These are phyloP conservation scores for Esox masquinongy DNA, from an alignment of 2,797 vertebrate genomes.

Conservation along the genomic window DNA sequence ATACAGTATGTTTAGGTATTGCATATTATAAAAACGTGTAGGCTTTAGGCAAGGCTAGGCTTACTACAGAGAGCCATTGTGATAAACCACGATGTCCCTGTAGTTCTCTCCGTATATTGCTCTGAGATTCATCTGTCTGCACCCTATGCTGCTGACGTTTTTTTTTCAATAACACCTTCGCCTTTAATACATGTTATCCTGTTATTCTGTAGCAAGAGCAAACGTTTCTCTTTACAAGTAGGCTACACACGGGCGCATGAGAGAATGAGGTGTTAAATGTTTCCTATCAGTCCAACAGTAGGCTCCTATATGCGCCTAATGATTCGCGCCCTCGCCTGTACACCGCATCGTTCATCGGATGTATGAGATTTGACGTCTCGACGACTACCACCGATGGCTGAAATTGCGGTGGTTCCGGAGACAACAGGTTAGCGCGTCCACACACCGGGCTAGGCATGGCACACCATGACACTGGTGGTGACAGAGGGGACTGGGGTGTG, in stretches of 20 bases:
- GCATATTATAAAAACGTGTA: too few species aligned
- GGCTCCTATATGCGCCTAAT: conserved; percentile 27
- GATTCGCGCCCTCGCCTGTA: conserved; percentile 38
- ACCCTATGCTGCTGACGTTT: background rate
- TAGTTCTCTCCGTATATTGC: background rate
- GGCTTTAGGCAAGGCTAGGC: background rate
- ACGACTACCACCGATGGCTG: conserved; percentile 40
- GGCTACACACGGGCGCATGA: conserved; percentile 19
- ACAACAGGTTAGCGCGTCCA: conserved; percentile 69
- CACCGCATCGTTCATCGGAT: conserved; percentile 33
- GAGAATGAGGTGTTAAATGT: conserved; percentile 19
- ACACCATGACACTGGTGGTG: background rate
- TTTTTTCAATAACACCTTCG: background rate
- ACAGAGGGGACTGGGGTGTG: conserved; percentile 35
- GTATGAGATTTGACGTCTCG: conserved; percentile 17
- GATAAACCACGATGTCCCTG: background rate
- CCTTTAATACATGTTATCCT: background rate
- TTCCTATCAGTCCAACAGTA: conserved; percentile 43
- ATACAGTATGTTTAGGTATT: background rate
- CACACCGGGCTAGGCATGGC: conserved; percentile 27
- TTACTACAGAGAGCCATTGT: background rate
- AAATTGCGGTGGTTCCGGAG: conserved; percentile 58
- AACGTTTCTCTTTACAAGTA: background rate
- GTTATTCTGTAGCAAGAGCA: background rate
- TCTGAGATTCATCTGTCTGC: conserved; percentile 9